Percentiles rank a stretch among this genome's conserved stretches.
Conservation (phyloP, 2,888 invertebrate species). For the Drosophila mimica region DNA sequence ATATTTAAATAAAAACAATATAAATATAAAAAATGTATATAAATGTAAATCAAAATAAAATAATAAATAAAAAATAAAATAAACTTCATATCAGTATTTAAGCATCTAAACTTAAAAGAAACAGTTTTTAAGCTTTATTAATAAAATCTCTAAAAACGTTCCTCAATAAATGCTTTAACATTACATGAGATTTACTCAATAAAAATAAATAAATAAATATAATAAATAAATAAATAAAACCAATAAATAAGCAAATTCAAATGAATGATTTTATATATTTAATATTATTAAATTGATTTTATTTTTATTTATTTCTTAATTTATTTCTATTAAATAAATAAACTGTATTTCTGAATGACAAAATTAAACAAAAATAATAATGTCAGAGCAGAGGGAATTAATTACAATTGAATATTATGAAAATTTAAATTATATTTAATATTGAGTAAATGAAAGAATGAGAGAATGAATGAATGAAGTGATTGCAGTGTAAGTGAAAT, state of each 20-base stretch:
- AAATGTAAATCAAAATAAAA: too few relatives aligned
- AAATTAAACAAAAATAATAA: background rate
- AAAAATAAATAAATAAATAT: background rate
- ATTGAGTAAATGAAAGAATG: background rate
- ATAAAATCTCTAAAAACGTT: background rate
- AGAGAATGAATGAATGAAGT: background rate
- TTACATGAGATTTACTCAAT: background rate
- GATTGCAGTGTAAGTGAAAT: slow-evolving; percentile 23
- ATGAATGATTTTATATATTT: background rate
- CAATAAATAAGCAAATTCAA: background rate
- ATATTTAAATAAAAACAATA: too few relatives aligned
- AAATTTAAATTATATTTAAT: background rate
- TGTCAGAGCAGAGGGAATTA: background rate
- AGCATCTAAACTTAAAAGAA: background rate
- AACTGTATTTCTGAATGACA: background rate
- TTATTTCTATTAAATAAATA: too few relatives aligned
- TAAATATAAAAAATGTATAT: too few relatives aligned
- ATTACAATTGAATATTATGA: background rate
- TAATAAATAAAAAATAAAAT: too few relatives aligned
- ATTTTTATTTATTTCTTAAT: too few relatives aligned
- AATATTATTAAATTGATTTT: background rate
- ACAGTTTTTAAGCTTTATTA: background rate
- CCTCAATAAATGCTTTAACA: background rate
- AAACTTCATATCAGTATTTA: too few relatives aligned
- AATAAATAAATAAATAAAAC: background rate